A percentile compares a stretch with the other conserved stretches of the same genome.
phyloP scores from a whole-genome alignment of 2,888 invertebrate genomes.

The Scelioninae gen. 1 region DNA sequence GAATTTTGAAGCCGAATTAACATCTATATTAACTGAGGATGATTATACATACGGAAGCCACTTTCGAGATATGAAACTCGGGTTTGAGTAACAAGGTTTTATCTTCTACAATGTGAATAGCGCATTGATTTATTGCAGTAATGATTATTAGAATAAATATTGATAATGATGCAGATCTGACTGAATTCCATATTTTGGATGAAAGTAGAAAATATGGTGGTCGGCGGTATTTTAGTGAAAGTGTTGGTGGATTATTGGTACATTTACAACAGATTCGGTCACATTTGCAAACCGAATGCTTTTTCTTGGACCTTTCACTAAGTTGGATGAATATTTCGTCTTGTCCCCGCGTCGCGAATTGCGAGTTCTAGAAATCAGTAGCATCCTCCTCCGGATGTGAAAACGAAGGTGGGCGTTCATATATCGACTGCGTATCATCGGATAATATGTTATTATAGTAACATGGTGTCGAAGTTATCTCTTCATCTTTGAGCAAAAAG shows the following conservation, averaged over 20 bases:
- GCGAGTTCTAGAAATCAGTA: conserved; percentile 74
- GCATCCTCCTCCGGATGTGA: conserved; percentile 76
- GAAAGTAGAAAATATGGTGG: conserved; percentile 47
- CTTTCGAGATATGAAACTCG: conserved; percentile 21
- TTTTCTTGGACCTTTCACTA: conserved; percentile 62
- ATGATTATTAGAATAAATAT: neutral
- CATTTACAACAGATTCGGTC: conserved; percentile 46
- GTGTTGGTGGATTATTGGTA: conserved; percentile 37
- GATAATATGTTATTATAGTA: conserved; percentile 42
- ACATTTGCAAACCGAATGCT: conserved; percentile 58
- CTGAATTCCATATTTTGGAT: conserved; percentile 43
- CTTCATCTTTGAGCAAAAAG: conserved; percentile 16
- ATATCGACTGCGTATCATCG: conserved; percentile 31
- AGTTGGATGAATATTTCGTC: conserved; percentile 34
- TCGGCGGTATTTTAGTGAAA: conserved; percentile 45
- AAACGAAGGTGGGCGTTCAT: conserved; percentile 72
- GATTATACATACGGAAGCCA: conserved; percentile 16
- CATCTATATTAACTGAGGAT: conserved; percentile 1
- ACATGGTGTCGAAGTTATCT: conserved; percentile 36
- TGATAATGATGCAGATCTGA: neutral
- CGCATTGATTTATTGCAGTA: too few relatives aligned
- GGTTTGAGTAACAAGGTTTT: neutral
- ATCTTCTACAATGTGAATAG: neutral
- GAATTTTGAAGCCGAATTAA: conserved; percentile 43
- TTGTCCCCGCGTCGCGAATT: conserved; percentile 45